Evolutionary conservation across 2,113 vertebrate genomes (phyloP).

Genomic region (Periophthalmodon schlosseri): DNA sequence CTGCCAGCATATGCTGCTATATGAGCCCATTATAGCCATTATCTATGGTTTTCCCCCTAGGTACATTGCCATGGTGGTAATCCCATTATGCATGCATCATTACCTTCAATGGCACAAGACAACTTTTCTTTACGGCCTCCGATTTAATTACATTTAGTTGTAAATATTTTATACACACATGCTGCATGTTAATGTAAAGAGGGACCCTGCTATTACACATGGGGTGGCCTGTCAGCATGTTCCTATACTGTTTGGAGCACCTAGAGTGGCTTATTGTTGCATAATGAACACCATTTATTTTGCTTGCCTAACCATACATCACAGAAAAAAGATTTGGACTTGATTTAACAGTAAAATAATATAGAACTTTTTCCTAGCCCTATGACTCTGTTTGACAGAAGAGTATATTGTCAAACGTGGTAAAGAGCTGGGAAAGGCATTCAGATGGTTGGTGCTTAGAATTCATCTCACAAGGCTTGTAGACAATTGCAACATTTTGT

Average conservation of each 20-base stretch:
- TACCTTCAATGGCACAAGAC: slow-evolving; percentile 74
- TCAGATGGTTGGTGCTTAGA: no score
- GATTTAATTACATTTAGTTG: slow-evolving; percentile 72
- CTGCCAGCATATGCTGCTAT: slow-evolving; percentile 50
- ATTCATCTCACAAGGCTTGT: no score
- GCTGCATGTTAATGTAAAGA: slow-evolving; percentile 56
- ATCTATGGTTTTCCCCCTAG: slow-evolving; percentile 62
- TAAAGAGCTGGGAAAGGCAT: no score
- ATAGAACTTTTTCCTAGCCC: neutral
- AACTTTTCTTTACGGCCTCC: slow-evolving; percentile 65
- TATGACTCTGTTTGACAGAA: neutral
- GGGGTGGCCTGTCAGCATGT: slow-evolving; percentile 28
- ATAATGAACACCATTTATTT: neutral
- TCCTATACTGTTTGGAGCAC: neutral
- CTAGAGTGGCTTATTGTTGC: neutral
- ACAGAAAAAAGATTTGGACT: neutral
- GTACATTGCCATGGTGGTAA: slow-evolving; percentile 66
- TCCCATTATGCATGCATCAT: slow-evolving; percentile 77
- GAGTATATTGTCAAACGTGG: no score
- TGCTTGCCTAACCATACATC: neutral
- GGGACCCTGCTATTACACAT: slow-evolving; percentile 10
- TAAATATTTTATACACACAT: slow-evolving; percentile 74
- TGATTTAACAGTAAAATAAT: neutral
- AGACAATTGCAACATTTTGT: no score
- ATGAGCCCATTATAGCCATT: slow-evolving; percentile 60